A percentile compares a stretch with the other conserved stretches of the same genome.
phyloP scores from a whole-genome alignment of 2,797 vertebrate species.

The Psittacula echo region DNA sequence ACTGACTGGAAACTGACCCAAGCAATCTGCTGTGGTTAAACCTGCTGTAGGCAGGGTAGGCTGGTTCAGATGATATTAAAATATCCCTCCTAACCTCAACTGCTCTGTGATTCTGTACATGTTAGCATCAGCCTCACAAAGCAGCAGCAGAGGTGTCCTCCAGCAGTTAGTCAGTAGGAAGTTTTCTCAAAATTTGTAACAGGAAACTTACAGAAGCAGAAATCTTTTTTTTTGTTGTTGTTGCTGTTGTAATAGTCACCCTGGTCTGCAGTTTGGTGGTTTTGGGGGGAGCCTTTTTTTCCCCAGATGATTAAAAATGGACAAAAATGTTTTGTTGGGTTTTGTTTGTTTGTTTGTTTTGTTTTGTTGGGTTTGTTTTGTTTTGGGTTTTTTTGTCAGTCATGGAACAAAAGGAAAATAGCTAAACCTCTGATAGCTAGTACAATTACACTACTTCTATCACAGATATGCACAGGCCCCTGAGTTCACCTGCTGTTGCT shows the following conservation, averaged over 20 bases:
- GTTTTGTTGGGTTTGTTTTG: neutral
- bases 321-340: neutral
- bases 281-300: neutral
- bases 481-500: neutral
- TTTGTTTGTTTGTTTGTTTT: neutral
- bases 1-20: neutral
- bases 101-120: neutral
- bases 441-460: neutral
- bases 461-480: neutral
- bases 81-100: neutral
- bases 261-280: neutral
- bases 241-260: neutral
- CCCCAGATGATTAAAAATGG: neutral
- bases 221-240: neutral
- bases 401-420: neutral
- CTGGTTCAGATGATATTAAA: neutral
- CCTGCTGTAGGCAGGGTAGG: neutral
- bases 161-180: neutral
- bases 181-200: neutral
- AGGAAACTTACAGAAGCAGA: neutral
- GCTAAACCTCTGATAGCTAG: neutral
- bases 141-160: neutral
- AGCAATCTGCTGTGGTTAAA: neutral
- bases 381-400: neutral
- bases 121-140: neutral